Base-by-base conservation (phyloP, 2,113 vertebrate genomes). In the Anthoscopus minutus region DNA sequence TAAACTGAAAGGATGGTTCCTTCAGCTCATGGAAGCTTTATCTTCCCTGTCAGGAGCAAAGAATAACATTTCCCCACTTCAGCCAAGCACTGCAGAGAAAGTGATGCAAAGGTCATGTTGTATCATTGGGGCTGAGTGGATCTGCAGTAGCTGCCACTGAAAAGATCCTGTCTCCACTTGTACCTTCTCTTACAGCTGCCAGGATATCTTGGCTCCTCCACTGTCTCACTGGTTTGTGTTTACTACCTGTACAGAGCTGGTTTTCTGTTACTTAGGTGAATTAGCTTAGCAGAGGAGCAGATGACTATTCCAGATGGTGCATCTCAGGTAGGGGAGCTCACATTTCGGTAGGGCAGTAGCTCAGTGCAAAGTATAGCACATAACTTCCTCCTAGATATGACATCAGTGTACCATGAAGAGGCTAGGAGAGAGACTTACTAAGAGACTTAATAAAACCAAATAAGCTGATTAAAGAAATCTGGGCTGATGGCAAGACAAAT, bases 101-200 rank as follows among this genome's bases (percentile, higher is more conserved):
- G 9, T 18, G 17, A 44, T 20, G 9, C 44, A n/a, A 79, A 82
- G 70, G 19, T 66, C 78, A n/a, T 0, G 0, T 37, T 37, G 9
- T 3, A 1, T 13, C 2, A 0, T 38, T 47, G n/a, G 30, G 24
- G 10, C 19, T 37, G 53, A 79, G 33, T 30, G 15, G 5, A 21
- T 45, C 51, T 66, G 8, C 15, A 66, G 16, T 48, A 79, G 18
- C 48, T 62, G 47, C 30, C 44, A 38, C 78, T 62, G 38, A 47
- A 58, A 67, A 89, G 25, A 33, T 79, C 12, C 65, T 89, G 33
- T 17, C 20, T 9, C 13, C 1, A 31, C 17, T 79, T 74, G 40
- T 15, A 37, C 21, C 28, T 88, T 25, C 7, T 92, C 66, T 76
- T 56, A 47, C 2, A 57, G 45, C 11, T 60, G 21, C 23, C 28